phyloP scores from a whole-genome alignment of 2,797 vertebrate species.

The Helostoma temminkii region DNA sequence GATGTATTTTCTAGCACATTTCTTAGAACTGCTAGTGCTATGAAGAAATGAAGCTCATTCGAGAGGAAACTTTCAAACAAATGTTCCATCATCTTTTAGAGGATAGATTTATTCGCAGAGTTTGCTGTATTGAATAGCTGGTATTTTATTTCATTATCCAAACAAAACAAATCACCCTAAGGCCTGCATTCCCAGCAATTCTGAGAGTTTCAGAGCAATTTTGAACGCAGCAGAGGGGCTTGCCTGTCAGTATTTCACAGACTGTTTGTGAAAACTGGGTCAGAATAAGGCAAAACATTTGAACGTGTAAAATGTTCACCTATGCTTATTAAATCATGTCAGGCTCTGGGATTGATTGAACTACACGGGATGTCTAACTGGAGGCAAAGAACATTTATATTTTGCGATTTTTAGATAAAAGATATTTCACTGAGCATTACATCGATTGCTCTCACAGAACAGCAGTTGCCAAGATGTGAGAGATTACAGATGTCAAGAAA shows the following conservation, averaged over 20 bases:
- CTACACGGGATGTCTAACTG: conserved; percentile 34
- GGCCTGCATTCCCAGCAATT: conserved; percentile 19
- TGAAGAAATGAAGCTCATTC: conserved; percentile 28
- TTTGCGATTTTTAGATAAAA: conserved; percentile 52
- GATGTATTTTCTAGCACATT: background rate
- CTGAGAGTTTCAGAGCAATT: conserved; percentile 13
- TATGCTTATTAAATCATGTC: conserved; percentile 62
- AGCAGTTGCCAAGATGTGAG: conserved; percentile 28
- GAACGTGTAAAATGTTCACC: conserved; percentile 60
- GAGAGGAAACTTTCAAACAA: conserved; percentile 42
- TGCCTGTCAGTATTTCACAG: conserved; percentile 53
- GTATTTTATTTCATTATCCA: conserved; percentile 25
- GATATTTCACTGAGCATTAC: conserved; percentile 50
- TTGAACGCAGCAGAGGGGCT: conserved; percentile 27
- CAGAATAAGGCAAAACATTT: conserved; percentile 61
- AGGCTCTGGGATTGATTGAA: conserved; percentile 48
- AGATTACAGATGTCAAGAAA: conserved; percentile 40
- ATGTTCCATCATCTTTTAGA: conserved; percentile 24
- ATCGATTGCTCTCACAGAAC: conserved; percentile 40
- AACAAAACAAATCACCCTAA: conserved; percentile 41
- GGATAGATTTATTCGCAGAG: conserved; percentile 1
- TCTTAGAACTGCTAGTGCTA: background rate
- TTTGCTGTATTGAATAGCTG: conserved; percentile 29
- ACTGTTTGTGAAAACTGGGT: conserved; percentile 61
- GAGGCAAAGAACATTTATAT: conserved; percentile 49